Base-by-base conservation (phyloP, 2,888 invertebrate species). In the Tortrix viridana region DNA sequence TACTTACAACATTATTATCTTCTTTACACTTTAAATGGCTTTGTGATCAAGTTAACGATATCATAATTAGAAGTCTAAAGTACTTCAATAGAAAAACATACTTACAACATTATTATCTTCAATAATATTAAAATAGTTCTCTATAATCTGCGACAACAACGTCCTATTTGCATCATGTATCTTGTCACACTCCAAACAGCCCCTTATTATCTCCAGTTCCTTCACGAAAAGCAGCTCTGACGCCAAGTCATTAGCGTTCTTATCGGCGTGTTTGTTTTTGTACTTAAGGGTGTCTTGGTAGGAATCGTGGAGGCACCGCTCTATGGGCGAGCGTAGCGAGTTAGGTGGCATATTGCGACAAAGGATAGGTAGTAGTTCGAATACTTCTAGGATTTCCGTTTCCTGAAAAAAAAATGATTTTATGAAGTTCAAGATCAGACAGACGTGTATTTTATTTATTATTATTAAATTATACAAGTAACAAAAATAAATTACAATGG, bases 101-200 rank as follows among this genome's bases (percentile, higher is more conserved):
- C 86, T 84, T 66, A 93, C 92, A 75, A 85, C 81, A 74, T 89
- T 82, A 43, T 93, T 89, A 44, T 88, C 89, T 43, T 78, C 76
- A 0, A 94, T 73, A 19, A 85, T 73, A 1, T 85, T 76, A 66
- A 92, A 88, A 62, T 93, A 87, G 4, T 82, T 79, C 71, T 94
- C 93, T 2, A 94, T 73, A 0, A 89, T 78, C 54, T 89, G 88
- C 4, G 92, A 88, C 43, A 94, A 65, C 22, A 93, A 65, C 0
- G 89, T 92, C 71, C 94, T 92, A 69, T 95, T 95, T 0, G 93
- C 93, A 47, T 95, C 94, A 60, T 94, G 94, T 62, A 94, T 93
- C 67, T 85, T 85, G 12, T 92, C 88, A 65, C 89, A 82, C 37
- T 86, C 87, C 67, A 95, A 76, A 50, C 93, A 86, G 14, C 74